A percentile compares a stretch with the other conserved stretches of the same genome.
These are phyloP conservation scores for Buathra laborator DNA, from an alignment of 2,888 invertebrate species.

Conservation along the genomic window DNA sequence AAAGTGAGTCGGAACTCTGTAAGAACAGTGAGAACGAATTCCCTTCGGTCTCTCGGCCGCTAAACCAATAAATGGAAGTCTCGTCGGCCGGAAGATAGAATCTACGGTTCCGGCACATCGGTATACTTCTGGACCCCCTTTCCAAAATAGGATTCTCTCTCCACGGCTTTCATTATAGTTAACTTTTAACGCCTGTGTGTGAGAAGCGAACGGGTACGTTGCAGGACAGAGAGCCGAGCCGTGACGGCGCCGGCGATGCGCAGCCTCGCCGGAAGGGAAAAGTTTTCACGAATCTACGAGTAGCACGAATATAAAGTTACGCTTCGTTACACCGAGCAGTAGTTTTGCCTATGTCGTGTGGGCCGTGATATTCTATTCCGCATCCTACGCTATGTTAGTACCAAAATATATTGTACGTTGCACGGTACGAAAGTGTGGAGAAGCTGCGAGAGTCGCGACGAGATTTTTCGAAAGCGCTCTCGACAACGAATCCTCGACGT, in stretches of 20 bases:
- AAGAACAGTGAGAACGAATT: background rate
- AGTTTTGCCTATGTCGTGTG: constrained; percentile 36
- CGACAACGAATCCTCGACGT: constrained; percentile 20
- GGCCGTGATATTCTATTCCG: constrained; percentile 2
- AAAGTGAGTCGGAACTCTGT: background rate
- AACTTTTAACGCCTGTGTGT: constrained; percentile 55
- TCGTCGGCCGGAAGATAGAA: constrained; percentile 34
- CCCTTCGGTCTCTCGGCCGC: background rate
- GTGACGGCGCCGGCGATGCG: constrained; percentile 37
- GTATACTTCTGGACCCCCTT: background rate
- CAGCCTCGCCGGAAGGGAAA: constrained; percentile 42
- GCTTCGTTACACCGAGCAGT: constrained; percentile 56
- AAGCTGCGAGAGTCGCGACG: constrained; percentile 14
- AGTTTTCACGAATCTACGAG: constrained; percentile 63
- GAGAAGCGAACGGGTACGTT: constrained; percentile 28
- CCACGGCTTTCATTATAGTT: constrained; percentile 46
- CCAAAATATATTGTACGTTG: constrained; percentile 6
- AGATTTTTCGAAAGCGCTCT: constrained; percentile 2
- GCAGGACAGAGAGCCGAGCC: constrained; percentile 18
- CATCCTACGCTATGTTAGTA: constrained; percentile 12
- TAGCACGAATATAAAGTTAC: constrained; percentile 59
- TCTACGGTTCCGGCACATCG: constrained; percentile 1
- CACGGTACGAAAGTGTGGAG: background rate
- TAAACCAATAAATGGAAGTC: constrained; percentile 31
- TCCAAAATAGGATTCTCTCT: constrained; percentile 52